These are phyloP conservation scores for Syngnathus typhle DNA, from an alignment of 2,113 vertebrate species.

Conservation along the genomic window DNA sequence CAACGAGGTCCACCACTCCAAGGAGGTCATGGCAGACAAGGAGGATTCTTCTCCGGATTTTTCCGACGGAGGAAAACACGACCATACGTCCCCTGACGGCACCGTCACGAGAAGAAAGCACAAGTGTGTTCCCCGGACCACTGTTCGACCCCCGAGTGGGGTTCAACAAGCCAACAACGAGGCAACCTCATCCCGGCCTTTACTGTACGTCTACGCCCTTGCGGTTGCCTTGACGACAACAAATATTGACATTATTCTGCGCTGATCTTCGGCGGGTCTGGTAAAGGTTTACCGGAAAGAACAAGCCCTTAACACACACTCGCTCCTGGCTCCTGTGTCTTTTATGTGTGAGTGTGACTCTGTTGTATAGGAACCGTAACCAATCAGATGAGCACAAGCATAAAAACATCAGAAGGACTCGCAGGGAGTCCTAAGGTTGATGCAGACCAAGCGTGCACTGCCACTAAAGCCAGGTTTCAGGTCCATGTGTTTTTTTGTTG, in stretches of 20 bases:
- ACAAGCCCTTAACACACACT: slow-evolving; percentile 62
- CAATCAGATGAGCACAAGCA: slow-evolving; percentile 61
- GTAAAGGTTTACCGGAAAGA: slow-evolving; percentile 45
- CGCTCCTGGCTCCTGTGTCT: slow-evolving; percentile 68
- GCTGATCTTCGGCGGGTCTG: slow-evolving; percentile 80
- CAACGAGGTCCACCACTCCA: slow-evolving; percentile 77
- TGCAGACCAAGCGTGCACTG: slow-evolving; percentile 67
- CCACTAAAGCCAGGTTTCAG: slow-evolving; percentile 58
- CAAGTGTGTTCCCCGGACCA: slow-evolving; percentile 88
- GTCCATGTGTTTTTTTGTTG: slow-evolving; percentile 25
- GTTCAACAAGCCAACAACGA: slow-evolving; percentile 85
- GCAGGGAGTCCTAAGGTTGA: slow-evolving; percentile 25
- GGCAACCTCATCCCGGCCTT: slow-evolving; percentile 54
- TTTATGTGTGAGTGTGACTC: slow-evolving; percentile 56
- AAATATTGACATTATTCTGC: slow-evolving; percentile 72
- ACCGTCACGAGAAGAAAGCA: slow-evolving; percentile 82
- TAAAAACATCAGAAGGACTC: slow-evolving; percentile 53
- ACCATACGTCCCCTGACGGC: slow-evolving; percentile 70
- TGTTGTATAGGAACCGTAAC: slow-evolving; percentile 66
- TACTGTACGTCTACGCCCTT: slow-evolving; percentile 59
- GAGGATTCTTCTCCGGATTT: slow-evolving; percentile 77
- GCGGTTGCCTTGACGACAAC: slow-evolving; percentile 70
- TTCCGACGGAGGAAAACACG: slow-evolving; percentile 69
- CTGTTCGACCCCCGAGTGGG: slow-evolving; percentile 85
- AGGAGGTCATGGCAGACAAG: slow-evolving; percentile 71